Base-by-base conservation (phyloP, 2,888 invertebrate species). In the Acanthosepion lycidas region DNA sequence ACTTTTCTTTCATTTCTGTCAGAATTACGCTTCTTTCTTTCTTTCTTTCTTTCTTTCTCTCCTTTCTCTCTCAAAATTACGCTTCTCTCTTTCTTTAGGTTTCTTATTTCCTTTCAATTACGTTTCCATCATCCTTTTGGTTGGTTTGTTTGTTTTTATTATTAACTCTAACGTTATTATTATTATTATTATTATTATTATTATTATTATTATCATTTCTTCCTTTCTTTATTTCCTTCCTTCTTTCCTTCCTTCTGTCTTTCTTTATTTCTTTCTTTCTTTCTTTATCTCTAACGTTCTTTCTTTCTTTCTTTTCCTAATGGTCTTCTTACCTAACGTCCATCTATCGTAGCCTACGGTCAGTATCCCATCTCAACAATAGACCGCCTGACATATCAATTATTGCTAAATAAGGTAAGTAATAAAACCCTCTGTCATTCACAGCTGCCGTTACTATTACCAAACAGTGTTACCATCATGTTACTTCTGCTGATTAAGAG, bases 321-420 rank as follows among this genome's bases (percentile, higher is more conserved):
- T 78, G n/a, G 78, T 78, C n/a, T 33, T n/a, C 78, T 78, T 78
- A n/a, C n/a, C n/a, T 5, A 78, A n/a, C n/a, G 78, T 78, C 78
- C 78, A 78, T 78, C 78, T 78, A 33, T n/a, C 78, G 12, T 78
- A 78, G 78, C 78, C 78, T n/a, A 78, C 78, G 78, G 78, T 78
- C 78, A 78, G 12, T n/a, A 78, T 78, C n/a, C n/a, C 33, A n/a
- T n/a, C 78, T 33, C 78, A 78, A 78, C 78, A 78, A 78, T 78
- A 78, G 78, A 33, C 78, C 9, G n/a, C n/a, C n/a, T 78, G 78
- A 78, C 78, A 78, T 78, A 78, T 78, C 78, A 78, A 78, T 78
- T 78, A 78, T 78, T 78, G 78, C n/a, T 33, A n/a, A n/a, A 78
- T n/a, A 78, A 78, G 78, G 78, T 78, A 78, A 78, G 78, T 78